phyloP scores from a whole-genome alignment of 2,797 vertebrate genomes.

The Liasis olivaceus region DNA sequence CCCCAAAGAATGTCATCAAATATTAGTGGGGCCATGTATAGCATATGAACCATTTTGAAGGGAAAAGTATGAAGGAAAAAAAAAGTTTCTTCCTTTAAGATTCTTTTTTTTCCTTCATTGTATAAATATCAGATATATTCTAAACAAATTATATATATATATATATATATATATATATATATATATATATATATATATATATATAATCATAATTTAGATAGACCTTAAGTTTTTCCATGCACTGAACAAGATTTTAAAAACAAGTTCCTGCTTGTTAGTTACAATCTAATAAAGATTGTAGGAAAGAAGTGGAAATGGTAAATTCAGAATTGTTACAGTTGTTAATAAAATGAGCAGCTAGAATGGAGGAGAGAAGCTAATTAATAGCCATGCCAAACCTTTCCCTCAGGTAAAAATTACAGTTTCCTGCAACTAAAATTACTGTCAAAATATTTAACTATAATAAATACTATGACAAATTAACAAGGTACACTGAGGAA shows the following conservation, averaged over 20 bases:
- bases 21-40: conserved; percentile 41
- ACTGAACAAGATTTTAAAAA: not conserved
- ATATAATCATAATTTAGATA: conserved; percentile 16
- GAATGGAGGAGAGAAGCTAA: not conserved
- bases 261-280: not conserved
- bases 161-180: not conserved
- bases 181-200: too few relatives aligned
- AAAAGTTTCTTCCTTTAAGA: not conserved
- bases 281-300: not conserved
- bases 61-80: not conserved
- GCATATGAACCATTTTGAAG: conserved; percentile 33
- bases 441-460: not conserved
- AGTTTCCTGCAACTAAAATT: not conserved
- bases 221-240: not conserved
- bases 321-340: not conserved
- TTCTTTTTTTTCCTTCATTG: not conserved
- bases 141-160: not conserved
- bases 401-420: not conserved
- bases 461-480: not conserved
- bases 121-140: conserved; percentile 5
- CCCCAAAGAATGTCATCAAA: conserved; percentile 34
- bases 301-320: not conserved
- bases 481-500: not conserved
- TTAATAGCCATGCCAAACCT: not conserved
- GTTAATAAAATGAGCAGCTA: not conserved